phyloP scores from a whole-genome alignment of 1,140 invertebrate species.

The Bilobella aurantiaca region DNA sequence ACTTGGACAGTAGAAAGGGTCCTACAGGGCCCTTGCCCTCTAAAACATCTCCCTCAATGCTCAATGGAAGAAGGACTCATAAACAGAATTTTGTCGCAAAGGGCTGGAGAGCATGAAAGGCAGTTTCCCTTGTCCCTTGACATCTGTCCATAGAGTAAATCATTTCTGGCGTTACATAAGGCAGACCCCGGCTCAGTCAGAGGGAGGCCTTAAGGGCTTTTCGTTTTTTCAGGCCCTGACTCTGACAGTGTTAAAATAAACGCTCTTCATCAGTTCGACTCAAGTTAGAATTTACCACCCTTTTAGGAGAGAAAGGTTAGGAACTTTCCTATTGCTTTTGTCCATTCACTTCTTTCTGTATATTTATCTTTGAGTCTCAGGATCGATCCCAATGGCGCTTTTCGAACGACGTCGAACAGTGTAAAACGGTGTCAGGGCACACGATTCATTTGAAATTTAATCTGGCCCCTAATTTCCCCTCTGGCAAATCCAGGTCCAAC shows the following conservation, averaged over 20 bases:
- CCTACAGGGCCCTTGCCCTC: too few species aligned
- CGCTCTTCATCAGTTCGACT: not conserved
- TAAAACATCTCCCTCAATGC: too few species aligned
- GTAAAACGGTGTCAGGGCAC: not conserved
- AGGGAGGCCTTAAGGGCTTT: not conserved
- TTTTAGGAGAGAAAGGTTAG: too few species aligned
- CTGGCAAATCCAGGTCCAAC: not conserved
- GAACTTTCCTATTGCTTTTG: too few species aligned
- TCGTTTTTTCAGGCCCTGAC: not conserved
- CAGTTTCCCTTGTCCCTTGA: not conserved
- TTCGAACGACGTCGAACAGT: too few species aligned
- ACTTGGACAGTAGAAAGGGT: too few species aligned
- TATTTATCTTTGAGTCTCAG: too few species aligned
- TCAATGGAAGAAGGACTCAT: not conserved
- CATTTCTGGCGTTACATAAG: not conserved
- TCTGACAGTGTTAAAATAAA: not conserved
- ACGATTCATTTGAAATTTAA: not conserved
- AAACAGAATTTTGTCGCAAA: not conserved
- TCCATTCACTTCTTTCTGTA: too few species aligned
- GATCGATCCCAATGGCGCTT: too few species aligned
- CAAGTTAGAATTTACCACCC: not conserved
- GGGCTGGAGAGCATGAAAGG: not conserved
- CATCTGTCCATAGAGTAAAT: not conserved
- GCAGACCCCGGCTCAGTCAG: not conserved
- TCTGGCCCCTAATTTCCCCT: not conserved